Base-by-base conservation (phyloP, 1,140 invertebrate genomes). In the Platyscapa corneri region DNA sequence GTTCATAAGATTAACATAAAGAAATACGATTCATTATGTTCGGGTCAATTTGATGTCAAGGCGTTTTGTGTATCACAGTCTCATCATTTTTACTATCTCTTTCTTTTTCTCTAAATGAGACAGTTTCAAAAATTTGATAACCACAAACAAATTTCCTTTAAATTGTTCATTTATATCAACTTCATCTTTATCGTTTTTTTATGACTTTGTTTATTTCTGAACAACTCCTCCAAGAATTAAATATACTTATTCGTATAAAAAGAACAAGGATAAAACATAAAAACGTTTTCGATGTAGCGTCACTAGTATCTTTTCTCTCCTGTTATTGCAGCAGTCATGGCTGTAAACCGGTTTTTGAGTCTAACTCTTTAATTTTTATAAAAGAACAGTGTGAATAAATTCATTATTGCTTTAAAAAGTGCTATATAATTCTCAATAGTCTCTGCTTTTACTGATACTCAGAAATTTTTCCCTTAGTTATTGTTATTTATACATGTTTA, bases 21-120 rank as follows among this genome's bases (percentile, higher is more conserved):
- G 75, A n/a, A 86, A 60, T 65, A 60, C 56, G 56, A 85, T 85
- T 81, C 46, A 37, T 86, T 86, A 60, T 49, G 76, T 67, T 67
- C 78, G 81, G 88, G 87, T 88, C 87, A 88, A 42, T 84, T 34
- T 65, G 64, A 37, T 87, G 87, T 88, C 87, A 88, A 88, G 87
- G 87, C 78, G 32, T 39, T 77, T 65, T 23, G 7, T 27, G 49
- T 46, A 16, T 79, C 56, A 18, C 34, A 37, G 37, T 64, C 23
- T 46, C n/a, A 14, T 39, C 32, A 49, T 39, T 34, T 39, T 30
- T 72, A 34, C 32, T 72, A 14, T 56, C 32, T 42, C 46, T 53
- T 23, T 42, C 46, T 53, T 72, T 72, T 53, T 70, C 37, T 18
- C 64, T 46, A 67, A 14, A 16, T 30, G 14, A 32, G 16, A 30